These are phyloP conservation scores for Holocentrus rufus DNA, from an alignment of 2,797 vertebrate genomes.

Conservation along the genomic window DNA sequence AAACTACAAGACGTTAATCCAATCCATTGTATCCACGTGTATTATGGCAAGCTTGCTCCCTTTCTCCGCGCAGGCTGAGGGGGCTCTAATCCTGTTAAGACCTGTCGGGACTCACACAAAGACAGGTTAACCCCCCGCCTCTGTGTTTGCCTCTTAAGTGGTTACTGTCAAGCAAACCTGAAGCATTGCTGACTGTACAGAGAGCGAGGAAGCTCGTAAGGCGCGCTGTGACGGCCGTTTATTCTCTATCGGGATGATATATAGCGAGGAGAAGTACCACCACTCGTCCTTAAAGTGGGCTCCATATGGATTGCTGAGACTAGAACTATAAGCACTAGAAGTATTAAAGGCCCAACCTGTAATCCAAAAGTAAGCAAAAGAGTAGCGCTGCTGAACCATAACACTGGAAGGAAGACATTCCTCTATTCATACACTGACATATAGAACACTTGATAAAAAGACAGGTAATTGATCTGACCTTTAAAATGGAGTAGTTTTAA, in stretches of 20 bases:
- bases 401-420: background rate
- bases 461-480: background rate
- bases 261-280: background rate
- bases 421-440: background rate
- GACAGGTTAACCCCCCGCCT: slow-evolving; percentile 58
- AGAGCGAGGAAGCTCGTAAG: background rate
- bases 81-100: slow-evolving; percentile 82
- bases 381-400: background rate
- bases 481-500: background rate
- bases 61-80: slow-evolving; percentile 65
- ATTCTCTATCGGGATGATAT: background rate
- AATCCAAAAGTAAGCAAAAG: slow-evolving; percentile 2
- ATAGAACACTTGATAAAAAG: background rate
- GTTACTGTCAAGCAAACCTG: slow-evolving; percentile 53
- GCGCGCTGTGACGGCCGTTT: slow-evolving; percentile 26
- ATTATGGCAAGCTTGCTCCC: slow-evolving; percentile 66
- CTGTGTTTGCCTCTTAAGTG: slow-evolving; percentile 54
- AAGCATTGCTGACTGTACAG: slow-evolving; percentile 37
- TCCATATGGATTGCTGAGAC: background rate
- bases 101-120: slow-evolving; percentile 76
- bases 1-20: slow-evolving; percentile 57
- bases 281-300: background rate
- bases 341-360: slow-evolving; percentile 2
- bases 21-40: slow-evolving; percentile 48
- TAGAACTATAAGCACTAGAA: background rate